Base-by-base conservation (phyloP, 2,888 invertebrate genomes). In the Rhagophthalmus giganteus region DNA sequence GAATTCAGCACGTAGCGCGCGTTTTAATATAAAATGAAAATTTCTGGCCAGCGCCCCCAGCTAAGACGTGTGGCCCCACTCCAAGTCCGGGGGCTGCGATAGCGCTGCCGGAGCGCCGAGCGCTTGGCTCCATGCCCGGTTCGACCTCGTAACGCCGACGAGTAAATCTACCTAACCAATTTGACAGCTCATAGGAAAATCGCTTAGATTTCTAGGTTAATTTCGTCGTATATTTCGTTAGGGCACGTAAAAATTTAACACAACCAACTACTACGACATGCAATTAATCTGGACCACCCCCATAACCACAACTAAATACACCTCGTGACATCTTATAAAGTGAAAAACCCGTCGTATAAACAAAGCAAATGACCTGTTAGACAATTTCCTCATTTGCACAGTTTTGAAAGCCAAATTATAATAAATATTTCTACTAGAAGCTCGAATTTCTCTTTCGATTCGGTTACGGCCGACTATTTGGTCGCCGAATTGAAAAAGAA, bases 291-390 rank as follows among this genome's bases (percentile, higher is more conserved):
- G 13, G n/a, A 28, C 31, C 27, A 24, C 9, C 27, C 31, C 14
- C 14, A n/a, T 20, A 57, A 48, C 54, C 45, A 33, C 49, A 44
- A 41, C 47, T 42, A 34, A 33, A 27, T 35, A 35, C 39, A 38
- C 40, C 44, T 52, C 55, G 52, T 25, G 32, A 42, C 51, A 46
- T 48, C 50, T 55, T 54, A 45, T 58, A 60, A 58, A 51, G 59
- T 63, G 64, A 67, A 67, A 70, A 69, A 63, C 64, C 54, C 44
- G 52, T 55, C 42, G 54, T 57, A 71, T 72, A 71, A 73, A 74
- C 73, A 74, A 74, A 72, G 74, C 72, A 74, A 72, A 72, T 74
- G 74, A 75, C 74, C 74, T 74, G 74, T 73, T 74, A 71, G 70
- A 67, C 68, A 66, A 72, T 74, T 74, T 74, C 72, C 71, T 71